Percentiles rank a stretch among this genome's conserved stretches.
Evolutionary conservation across 2,888 invertebrate species (phyloP).

Genomic region (Cosmopolites sordidus): DNA sequence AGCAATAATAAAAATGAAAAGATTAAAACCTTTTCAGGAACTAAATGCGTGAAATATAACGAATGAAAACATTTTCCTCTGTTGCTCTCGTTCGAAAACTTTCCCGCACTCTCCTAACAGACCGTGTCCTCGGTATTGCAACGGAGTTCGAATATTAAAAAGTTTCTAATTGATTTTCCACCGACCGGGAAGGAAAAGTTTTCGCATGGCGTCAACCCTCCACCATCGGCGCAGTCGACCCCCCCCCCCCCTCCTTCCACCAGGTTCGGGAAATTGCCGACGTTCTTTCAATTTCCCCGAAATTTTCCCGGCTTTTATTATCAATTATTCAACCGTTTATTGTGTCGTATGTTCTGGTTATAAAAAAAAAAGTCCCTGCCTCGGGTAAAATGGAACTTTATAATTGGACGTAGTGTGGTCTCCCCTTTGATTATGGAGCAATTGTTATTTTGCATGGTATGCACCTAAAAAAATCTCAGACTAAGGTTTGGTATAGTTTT

Average conservation of each 20-base stretch:
- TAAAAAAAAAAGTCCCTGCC: too few relatives aligned
- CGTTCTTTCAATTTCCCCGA: slow-evolving; percentile 11
- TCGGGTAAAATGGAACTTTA: too few relatives aligned
- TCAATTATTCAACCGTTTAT: slow-evolving; percentile 22
- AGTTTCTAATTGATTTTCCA: slow-evolving; percentile 26
- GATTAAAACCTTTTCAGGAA: too few relatives aligned
- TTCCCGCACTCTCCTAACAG: background rate
- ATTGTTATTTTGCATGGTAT: too few relatives aligned
- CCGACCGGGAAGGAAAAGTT: slow-evolving; percentile 14
- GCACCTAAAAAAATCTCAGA: too few relatives aligned
- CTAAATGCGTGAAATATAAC: background rate
- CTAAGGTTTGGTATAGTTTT: too few relatives aligned
- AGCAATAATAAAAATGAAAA: too few relatives aligned
- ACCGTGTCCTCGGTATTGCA: background rate
- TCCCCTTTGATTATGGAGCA: too few relatives aligned
- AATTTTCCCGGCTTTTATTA: slow-evolving; percentile 19
- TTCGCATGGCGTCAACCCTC: too few relatives aligned
- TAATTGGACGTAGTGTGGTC: too few relatives aligned
- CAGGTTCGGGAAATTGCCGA: background rate
- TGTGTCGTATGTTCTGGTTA: slow-evolving; percentile 1
- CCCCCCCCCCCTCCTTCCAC: too few relatives aligned
- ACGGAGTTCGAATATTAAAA: slow-evolving; percentile 17
- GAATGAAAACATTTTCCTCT: background rate
- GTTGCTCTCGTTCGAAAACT: background rate
- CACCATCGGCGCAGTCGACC: too few relatives aligned